phyloP scores from a whole-genome alignment of 2,888 invertebrate species.

The Lepidonotus clava region DNA sequence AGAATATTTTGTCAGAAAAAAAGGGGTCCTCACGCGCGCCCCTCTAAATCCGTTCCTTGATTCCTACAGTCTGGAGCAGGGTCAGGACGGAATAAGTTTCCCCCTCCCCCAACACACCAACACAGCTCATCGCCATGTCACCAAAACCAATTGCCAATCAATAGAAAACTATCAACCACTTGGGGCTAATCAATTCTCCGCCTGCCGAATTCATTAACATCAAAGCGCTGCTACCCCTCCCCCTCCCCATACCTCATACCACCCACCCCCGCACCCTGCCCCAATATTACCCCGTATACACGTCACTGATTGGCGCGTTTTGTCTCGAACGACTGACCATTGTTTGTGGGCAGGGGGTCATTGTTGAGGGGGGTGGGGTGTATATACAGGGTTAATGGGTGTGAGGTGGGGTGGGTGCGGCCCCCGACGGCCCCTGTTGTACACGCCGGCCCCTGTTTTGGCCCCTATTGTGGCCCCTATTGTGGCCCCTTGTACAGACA shows the following conservation, averaged over 20 bases:
- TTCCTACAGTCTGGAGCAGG: no score
- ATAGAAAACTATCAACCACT: not conserved
- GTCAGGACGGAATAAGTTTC: no score
- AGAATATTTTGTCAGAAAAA: no score
- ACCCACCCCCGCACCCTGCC: not conserved
- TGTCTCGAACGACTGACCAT: no score
- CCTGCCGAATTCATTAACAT: constrained; percentile 21
- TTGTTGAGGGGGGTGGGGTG: not conserved
- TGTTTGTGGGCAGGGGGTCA: no score
- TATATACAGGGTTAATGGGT: not conserved
- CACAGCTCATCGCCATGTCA: no score
- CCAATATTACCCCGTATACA: not conserved
- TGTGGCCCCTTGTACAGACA: no score
- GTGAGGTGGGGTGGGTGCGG: not conserved
- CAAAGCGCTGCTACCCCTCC: not conserved
- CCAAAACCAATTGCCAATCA: no score
- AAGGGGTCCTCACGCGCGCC: no score
- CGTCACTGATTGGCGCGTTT: not conserved
- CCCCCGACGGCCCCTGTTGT: not conserved
- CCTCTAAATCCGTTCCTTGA: no score
- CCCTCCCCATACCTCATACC: not conserved
- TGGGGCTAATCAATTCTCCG: not conserved
- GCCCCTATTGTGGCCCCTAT: no score
- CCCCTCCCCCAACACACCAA: no score
- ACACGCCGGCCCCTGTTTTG: not conserved